Conservation (phyloP, 2,888 invertebrate genomes). For the Dilophus febrilis region DNA sequence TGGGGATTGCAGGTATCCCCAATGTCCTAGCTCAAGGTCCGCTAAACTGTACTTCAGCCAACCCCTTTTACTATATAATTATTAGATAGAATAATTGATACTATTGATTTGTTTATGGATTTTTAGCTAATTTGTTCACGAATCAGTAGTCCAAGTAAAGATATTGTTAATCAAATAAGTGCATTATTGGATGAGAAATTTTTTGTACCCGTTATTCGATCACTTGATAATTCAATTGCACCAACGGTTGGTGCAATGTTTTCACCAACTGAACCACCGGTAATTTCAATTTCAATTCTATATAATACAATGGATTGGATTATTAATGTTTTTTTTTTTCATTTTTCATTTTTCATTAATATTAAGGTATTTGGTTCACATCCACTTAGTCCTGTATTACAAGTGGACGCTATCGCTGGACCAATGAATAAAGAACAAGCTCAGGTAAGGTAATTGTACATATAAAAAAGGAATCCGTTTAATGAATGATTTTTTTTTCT, state of each 20-base stretch:
- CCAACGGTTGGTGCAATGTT: constrained; percentile 67
- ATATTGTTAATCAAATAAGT: constrained; percentile 37
- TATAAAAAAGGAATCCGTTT: no score
- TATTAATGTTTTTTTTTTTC: constrained; percentile 3
- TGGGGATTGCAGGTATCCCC: no score
- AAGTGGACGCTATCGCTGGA: constrained; percentile 77
- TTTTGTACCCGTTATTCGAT: constrained; percentile 76
- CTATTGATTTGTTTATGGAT: constrained; percentile 7
- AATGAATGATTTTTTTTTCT: constrained; percentile 3
- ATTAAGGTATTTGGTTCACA: constrained; percentile 43
- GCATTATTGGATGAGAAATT: constrained; percentile 52
- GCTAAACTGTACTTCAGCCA: no score
- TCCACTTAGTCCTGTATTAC: constrained; percentile 49
- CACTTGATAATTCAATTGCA: constrained; percentile 54
- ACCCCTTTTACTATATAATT: no score
- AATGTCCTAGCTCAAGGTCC: no score
- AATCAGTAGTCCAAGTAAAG: constrained; percentile 29
- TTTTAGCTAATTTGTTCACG: constrained; percentile 62
- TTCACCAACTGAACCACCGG: constrained; percentile 50
- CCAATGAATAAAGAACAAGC: constrained; percentile 71
- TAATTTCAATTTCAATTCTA: constrained; percentile 19
- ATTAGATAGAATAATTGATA: background rate
- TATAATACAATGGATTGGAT: background rate
- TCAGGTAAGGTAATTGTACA: constrained; percentile 21
- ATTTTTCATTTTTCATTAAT: no score